Conservation (phyloP, 2,113 vertebrate genomes). For the Candoia aspera region DNA sequence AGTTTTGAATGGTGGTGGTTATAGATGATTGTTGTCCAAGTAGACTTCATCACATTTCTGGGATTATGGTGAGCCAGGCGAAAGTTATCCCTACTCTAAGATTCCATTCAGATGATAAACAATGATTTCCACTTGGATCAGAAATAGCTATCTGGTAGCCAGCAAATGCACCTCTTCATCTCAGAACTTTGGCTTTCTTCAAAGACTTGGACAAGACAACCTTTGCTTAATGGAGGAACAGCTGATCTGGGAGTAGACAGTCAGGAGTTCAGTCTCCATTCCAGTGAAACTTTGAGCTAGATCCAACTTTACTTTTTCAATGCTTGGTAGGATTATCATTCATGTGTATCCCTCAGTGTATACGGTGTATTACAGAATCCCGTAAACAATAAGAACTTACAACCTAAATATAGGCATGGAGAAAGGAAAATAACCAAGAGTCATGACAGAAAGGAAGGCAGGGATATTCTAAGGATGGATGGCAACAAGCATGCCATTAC, state of each 20-base stretch:
- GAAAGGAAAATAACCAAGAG: neutral
- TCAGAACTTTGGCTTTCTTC: neutral
- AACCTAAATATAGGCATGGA: neutral
- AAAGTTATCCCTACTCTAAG: slow-evolving; percentile 40
- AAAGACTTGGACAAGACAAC: neutral
- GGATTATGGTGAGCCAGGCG: slow-evolving; percentile 42
- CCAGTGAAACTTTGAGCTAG: neutral
- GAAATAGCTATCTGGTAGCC: slow-evolving; percentile 1
- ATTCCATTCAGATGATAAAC: slow-evolving; percentile 23
- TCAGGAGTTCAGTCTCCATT: neutral
- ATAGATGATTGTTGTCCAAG: slow-evolving; percentile 37
- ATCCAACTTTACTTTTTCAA: neutral
- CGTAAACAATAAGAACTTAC: neutral
- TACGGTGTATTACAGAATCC: neutral
- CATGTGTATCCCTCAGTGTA: neutral
- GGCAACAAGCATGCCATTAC: too few relatives aligned
- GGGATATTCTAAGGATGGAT: neutral
- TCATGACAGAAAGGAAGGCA: neutral
- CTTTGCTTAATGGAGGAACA: neutral
- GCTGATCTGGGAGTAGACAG: neutral
- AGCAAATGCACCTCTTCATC: neutral
- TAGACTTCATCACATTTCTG: slow-evolving; percentile 44
- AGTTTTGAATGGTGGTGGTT: slow-evolving; percentile 33
- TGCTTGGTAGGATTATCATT: neutral
- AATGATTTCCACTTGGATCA: neutral